Percentiles rank a stretch among this genome's conserved stretches.
phyloP scores from a whole-genome alignment of 1,140 invertebrate species.

The Mizuhopecten yessoensis region DNA sequence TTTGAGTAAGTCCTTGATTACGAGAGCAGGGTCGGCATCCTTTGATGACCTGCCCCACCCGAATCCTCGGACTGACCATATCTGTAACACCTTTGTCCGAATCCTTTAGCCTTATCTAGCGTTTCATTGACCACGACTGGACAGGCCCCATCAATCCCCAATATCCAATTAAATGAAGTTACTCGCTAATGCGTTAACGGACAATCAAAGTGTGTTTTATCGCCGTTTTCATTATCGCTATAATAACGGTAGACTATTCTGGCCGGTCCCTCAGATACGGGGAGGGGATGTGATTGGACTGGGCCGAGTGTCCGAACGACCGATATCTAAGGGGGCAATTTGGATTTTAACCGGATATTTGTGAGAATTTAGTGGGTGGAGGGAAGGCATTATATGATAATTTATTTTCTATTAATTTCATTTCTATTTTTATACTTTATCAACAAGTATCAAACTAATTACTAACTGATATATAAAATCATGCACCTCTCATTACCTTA shows the following conservation, averaged over 20 bases:
- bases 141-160: conserved; percentile 12
- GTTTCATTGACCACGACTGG: conserved; percentile 31
- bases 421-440: no score
- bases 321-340: not conserved
- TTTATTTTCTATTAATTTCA: not conserved
- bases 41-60: not conserved
- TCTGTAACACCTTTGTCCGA: conserved; percentile 19
- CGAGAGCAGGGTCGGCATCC: not conserved
- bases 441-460: no score
- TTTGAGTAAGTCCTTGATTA: conserved; percentile 19
- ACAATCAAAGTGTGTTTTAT: conserved; percentile 35
- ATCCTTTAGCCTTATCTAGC: conserved; percentile 30
- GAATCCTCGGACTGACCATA: not conserved
- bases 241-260: not conserved
- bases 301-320: not conserved
- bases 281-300: not conserved
- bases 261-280: not conserved
- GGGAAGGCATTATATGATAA: not conserved
- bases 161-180: conserved; percentile 36
- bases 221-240: not conserved
- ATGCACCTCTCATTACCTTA: no score
- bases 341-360: not conserved
- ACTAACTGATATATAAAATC: no score
- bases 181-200: conserved; percentile 13
- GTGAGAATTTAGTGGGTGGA: not conserved